Evolutionary conservation across 2,888 invertebrate genomes (phyloP), one percentile per base, ranked within the genome.

Genomic region (Ischnus inquisitorius): DNA sequence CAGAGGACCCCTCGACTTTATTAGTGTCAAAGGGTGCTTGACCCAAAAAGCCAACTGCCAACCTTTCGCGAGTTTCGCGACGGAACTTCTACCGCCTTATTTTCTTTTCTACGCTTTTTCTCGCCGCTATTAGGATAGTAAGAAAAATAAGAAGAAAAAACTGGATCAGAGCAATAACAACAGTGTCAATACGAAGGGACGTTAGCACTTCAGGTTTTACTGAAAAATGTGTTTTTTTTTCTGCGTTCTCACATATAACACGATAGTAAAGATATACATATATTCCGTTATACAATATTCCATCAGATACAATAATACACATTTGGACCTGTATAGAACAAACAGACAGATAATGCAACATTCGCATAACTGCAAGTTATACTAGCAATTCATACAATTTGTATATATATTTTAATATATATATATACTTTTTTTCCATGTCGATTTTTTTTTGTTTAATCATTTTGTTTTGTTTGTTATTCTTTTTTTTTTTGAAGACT

Each of bases 221-320:
- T 84, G 83, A 84, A 84, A 84, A 78, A 84, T 80, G 34, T 34
- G 4, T 34, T 5, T 34, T 34, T 34, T 34, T 34, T 77, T 69
- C 39, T 76, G 48, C 82, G 43, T 79, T 71, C 78, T 69, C 74
- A 86, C 80, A 87, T 81, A 83, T 85, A 84, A 84, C 82, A 84
- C 84, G 71, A 84, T 84, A 84, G 65, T 82, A 84, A 82, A 84
- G 79, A 84, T 81, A 76, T 77, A 68, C 82, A 89, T 88, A 88
- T 89, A 88, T 90, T 89, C 88, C 87, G 88, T 90, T 90, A 89
- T 90, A 91, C 90, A 90, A 90, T 92, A 90, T 89, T 89, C 89
- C 91, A 90, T 90, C 91, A 90, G 90, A 92, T 92, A 92, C 91
- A 92, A 92, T 91, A 90, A 91, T 92, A 92, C 90, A 91, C 90